phyloP scores from a whole-genome alignment of 2,888 invertebrate species.

The Neoitamus cyanurus region DNA sequence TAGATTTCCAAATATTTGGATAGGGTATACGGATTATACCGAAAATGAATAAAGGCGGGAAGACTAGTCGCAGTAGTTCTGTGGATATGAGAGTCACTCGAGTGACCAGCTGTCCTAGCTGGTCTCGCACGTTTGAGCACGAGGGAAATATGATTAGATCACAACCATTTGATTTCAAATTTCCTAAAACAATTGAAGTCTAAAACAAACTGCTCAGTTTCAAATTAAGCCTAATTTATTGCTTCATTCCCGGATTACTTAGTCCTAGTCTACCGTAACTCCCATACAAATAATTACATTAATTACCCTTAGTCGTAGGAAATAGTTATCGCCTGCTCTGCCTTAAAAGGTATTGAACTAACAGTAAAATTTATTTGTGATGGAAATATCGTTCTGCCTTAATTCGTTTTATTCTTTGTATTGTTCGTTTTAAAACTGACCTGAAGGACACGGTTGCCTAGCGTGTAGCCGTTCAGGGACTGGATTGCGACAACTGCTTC shows the following conservation, averaged over 20 bases:
- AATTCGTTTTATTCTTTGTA: constrained; percentile 71
- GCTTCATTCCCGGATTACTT: constrained; percentile 47
- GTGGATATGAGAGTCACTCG: neutral
- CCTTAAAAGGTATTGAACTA: constrained; percentile 38
- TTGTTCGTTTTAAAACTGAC: constrained; percentile 92
- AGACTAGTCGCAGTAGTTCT: neutral
- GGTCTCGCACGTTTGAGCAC: neutral
- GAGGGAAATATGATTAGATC: neutral
- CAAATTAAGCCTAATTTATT: constrained; percentile 46
- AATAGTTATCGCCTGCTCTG: constrained; percentile 28
- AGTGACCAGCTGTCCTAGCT: neutral
- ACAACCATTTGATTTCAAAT: constrained; percentile 30
- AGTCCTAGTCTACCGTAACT: constrained; percentile 32
- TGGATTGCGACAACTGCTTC: constrained; percentile 93
- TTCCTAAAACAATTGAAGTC: constrained; percentile 19
- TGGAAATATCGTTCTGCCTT: constrained; percentile 27
- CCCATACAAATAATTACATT: constrained; percentile 24
- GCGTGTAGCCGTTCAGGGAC: constrained; percentile 90
- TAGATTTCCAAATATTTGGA: neutral
- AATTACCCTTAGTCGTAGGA: constrained; percentile 39
- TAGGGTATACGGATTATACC: neutral
- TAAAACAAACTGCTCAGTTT: constrained; percentile 44
- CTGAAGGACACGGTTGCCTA: constrained; percentile 90
- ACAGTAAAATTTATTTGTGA: constrained; percentile 21
- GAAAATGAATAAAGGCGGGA: neutral